These are phyloP conservation scores for Nesidiocoris tenuis DNA, from an alignment of 2,888 invertebrate species.

Conservation along the genomic window DNA sequence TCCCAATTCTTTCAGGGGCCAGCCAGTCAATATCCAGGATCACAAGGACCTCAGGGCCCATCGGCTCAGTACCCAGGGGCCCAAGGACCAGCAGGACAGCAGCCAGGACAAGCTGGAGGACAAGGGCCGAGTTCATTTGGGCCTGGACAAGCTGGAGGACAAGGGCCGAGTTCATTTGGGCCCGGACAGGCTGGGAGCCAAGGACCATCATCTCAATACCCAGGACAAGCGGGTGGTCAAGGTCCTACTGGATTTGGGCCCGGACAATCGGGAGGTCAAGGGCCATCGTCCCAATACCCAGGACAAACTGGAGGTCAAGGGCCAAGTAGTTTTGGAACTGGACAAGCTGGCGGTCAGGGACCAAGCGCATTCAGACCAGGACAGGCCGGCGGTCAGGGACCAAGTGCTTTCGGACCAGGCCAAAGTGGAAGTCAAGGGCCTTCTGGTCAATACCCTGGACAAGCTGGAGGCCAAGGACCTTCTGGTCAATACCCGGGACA, in stretches of 20 bases:
- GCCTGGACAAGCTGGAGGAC: slow-evolving; percentile 46
- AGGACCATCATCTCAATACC: slow-evolving; percentile 45
- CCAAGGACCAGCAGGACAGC: slow-evolving; percentile 46
- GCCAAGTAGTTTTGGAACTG: slow-evolving; percentile 44
- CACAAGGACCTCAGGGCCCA: slow-evolving; percentile 50
- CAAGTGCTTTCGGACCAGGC: slow-evolving; percentile 40
- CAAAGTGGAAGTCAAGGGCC: slow-evolving; percentile 47
- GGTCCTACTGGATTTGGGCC: slow-evolving; percentile 47
- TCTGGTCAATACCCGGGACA: slow-evolving; percentile 9
- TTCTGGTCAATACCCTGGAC: slow-evolving; percentile 45
- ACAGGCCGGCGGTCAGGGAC: slow-evolving; percentile 48
- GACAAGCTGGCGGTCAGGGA: slow-evolving; percentile 49
- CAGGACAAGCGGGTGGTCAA: slow-evolving; percentile 47
- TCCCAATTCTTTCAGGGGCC: no score
- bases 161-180: slow-evolving; percentile 46
- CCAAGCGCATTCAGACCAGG: slow-evolving; percentile 45
- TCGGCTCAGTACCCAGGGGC: slow-evolving; percentile 36
- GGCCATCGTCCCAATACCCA: slow-evolving; percentile 43
- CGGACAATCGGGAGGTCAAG: slow-evolving; percentile 49
- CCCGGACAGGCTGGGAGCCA: slow-evolving; percentile 49
- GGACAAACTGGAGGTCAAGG: slow-evolving; percentile 51
- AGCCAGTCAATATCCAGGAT: slow-evolving; percentile 48
- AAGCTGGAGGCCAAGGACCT: slow-evolving; percentile 43
- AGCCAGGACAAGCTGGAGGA: slow-evolving; percentile 48
- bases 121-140: slow-evolving; percentile 48